Evolutionary conservation across 2,113 vertebrate species (phyloP), one percentile per base, ranked within the genome.

Genomic region (Prunella fulvescens): DNA sequence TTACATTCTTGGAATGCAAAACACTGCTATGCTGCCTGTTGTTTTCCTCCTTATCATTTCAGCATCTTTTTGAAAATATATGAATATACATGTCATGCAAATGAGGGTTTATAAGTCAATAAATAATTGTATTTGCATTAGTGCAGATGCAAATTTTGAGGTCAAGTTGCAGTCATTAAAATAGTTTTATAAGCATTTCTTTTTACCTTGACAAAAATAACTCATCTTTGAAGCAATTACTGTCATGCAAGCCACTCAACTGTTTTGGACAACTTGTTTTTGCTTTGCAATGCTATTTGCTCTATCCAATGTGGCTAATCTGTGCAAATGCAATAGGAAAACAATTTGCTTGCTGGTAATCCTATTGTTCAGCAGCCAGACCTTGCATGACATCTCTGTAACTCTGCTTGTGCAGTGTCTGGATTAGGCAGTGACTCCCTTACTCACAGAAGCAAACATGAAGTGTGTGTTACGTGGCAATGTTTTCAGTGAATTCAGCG

Each of bases 71-170:
- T 50, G 31, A 73, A 93, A 83, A 26, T 74, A 47, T n/a, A 93
- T 91, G 40, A 90, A 94, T 77, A 89, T 74, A 88, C 53, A 69
- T 91, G 25, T 19, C 7, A 91, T 92, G 80, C 67, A 94, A 96
- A 96, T 92, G 45, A 94, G 45, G 22, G 37, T 42, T 85, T 87
- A 64, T 50, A 93, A 90, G 45, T 78, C 42, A 92, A 45, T 79
- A 94, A 82, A 92, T 82, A 83, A 17, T 19, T 61, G 47, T 62
- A 45, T 86, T 74, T 93, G 22, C 76, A 64, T 77, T 86, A 78
- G 20, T 58, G 50, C 9, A 7, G 37, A 82, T 94, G 62, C 50
- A 71, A 39, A 88, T 67, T 88, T 77, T 70, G 42, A 92, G 62
- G 76, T 83, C 67, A 78, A 64, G 56, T 92, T 88, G 48, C 47